These are phyloP conservation scores for Dicycla oo DNA, from an alignment of 2,888 invertebrate species.

Conservation along the genomic window DNA sequence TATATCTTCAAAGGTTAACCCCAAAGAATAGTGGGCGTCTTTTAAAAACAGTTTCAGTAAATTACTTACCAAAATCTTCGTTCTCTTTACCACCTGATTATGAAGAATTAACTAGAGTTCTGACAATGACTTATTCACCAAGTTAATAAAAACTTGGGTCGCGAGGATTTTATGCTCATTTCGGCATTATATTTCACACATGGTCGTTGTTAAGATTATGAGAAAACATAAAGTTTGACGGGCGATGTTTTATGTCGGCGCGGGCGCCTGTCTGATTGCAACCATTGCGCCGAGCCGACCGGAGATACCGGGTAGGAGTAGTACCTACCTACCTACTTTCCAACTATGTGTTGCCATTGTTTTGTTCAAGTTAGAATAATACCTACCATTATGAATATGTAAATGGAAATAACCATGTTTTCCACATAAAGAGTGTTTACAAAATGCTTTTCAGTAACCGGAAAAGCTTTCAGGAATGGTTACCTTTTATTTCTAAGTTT, in stretches of 20 bases:
- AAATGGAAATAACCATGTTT: background rate
- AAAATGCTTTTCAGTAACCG: background rate
- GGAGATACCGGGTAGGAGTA: slow-evolving; percentile 24
- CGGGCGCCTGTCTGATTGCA: slow-evolving; percentile 60
- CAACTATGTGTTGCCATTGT: slow-evolving; percentile 16
- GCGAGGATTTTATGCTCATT: slow-evolving; percentile 81
- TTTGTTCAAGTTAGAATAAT: slow-evolving; percentile 8
- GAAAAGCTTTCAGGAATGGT: background rate
- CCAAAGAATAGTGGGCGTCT: background rate
- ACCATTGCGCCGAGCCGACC: slow-evolving; percentile 29
- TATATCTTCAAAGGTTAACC: background rate
- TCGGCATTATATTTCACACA: slow-evolving; percentile 82
- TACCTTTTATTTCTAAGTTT: background rate
- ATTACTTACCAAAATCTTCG: slow-evolving; percentile 61
- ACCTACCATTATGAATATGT: background rate
- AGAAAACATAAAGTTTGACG: slow-evolving; percentile 79
- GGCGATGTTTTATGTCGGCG: slow-evolving; percentile 74
- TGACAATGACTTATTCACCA: slow-evolving; percentile 83
- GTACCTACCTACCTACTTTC: background rate
- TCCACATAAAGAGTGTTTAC: background rate
- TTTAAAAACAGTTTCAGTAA: background rate
- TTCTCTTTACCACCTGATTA: slow-evolving; percentile 76
- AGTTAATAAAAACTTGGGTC: slow-evolving; percentile 79
- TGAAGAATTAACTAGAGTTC: slow-evolving; percentile 76
- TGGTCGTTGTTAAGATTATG: slow-evolving; percentile 79